Percentiles rank a stretch among this genome's conserved stretches.
Conservation (phyloP, 2,888 invertebrate genomes). For the Drosophila kambysellisi region DNA sequence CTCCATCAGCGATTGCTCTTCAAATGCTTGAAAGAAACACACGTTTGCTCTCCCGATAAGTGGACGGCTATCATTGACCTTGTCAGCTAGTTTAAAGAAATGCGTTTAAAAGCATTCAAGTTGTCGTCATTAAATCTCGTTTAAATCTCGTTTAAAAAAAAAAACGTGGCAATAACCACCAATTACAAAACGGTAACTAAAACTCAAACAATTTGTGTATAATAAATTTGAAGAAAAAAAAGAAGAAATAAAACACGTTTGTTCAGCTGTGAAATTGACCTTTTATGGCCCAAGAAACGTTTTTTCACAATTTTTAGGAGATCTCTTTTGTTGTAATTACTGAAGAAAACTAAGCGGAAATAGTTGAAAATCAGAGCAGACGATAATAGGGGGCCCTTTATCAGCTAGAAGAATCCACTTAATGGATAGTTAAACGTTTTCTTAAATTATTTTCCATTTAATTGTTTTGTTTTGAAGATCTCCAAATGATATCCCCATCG, state of each 20-base stretch:
- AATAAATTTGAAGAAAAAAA: conserved; percentile 5
- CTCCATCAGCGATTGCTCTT: conserved; percentile 16
- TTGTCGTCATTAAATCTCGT: conserved; percentile 51
- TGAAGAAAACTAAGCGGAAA: conserved; percentile 62
- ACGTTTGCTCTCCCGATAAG: conserved; percentile 37
- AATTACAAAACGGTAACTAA: conserved; percentile 30
- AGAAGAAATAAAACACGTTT: conserved; percentile 58
- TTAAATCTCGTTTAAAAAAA: conserved; percentile 5
- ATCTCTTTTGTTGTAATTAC: conserved; percentile 11
- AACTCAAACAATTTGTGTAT: conserved; percentile 46
- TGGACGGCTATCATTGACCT: conserved; percentile 64
- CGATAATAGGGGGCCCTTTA: conserved; percentile 27
- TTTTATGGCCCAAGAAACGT: conserved; percentile 60
- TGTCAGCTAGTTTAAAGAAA: conserved; percentile 66
- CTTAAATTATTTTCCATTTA: conserved; percentile 26
- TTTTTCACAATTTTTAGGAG: conserved; percentile 10
- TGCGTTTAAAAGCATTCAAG: conserved; percentile 51
- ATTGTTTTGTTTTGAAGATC: conserved; percentile 14
- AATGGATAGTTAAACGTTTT: conserved; percentile 35
- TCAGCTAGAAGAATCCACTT: conserved; percentile 20
- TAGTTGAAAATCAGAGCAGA: conserved; percentile 41
- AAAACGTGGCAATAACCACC: conserved; percentile 37
- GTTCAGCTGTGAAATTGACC: conserved; percentile 75
- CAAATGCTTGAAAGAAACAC: conserved; percentile 40
- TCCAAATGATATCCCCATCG: conserved; percentile 4